These are phyloP conservation scores for Tringa solitaria DNA, from an alignment of 2,113 vertebrate genomes.

Conservation along the genomic window DNA sequence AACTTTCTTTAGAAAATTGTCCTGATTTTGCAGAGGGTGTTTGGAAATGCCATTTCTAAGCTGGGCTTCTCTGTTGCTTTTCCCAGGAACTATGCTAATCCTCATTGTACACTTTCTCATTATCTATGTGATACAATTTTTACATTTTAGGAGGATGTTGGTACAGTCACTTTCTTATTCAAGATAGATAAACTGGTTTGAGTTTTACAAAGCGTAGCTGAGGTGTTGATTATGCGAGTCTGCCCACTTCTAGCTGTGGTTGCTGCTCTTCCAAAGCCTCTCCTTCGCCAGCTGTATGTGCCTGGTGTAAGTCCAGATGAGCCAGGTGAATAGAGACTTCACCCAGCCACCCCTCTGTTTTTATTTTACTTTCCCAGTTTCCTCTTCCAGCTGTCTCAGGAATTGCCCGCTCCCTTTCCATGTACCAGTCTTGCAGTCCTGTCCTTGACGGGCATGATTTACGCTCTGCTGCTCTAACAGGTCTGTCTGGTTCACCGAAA, in stretches of 20 bases:
- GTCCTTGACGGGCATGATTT: neutral
- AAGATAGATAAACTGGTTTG: neutral
- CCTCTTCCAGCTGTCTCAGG: neutral
- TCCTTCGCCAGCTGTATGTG: neutral
- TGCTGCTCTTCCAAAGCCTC: neutral
- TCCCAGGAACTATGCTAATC: neutral
- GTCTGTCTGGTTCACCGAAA: neutral
- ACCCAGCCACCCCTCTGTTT: neutral
- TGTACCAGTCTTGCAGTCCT: neutral
- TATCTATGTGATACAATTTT: neutral
- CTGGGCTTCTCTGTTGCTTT: neutral
- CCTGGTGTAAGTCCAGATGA: neutral
- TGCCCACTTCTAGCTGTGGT: neutral
- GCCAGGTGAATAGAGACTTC: neutral
- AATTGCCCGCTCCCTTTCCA: neutral
- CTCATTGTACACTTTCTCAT: neutral
- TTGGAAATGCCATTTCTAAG: neutral
- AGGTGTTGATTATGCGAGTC: neutral
- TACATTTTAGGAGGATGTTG: neutral
- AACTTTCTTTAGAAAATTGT: neutral
- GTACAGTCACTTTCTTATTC: neutral
- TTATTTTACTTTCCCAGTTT: neutral
- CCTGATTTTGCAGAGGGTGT: neutral
- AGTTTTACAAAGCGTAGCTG: neutral
- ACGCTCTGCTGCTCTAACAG: neutral